Base-by-base conservation (phyloP, 1,140 invertebrate genomes). In the Rhizoglyphus robini region DNA sequence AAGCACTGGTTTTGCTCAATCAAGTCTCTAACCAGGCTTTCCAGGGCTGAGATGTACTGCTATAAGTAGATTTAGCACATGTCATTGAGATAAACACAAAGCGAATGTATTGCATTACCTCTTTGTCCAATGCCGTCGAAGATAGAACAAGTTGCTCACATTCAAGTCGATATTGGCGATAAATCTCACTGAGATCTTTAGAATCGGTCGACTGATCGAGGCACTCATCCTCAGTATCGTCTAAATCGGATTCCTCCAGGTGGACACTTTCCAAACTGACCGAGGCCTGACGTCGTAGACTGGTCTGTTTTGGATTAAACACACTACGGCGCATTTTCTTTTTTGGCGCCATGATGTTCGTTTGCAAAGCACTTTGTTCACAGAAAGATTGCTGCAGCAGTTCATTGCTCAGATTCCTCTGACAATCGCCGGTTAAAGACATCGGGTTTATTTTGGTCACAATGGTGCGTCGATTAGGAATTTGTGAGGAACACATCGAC, bases 141-240 rank as follows among this genome's bases (percentile, higher is more conserved):
- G 15, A 18, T 3, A 27, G 15, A 34, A 32, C 2, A 34, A 60
- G 30, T 51, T 60, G 11, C 29, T 60, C 29, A 60, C 32, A 34
- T 46, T 60, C 58, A 29, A 60, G 29, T 23, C 58, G 58, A 60
- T 60, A 60, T 60, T 60, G 58, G 27, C 30, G 15, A 38, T 34
- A 46, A 11, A 60, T n/a, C n/a, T n/a, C n/a, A n/a, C n/a, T n/a
- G n/a, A n/a, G 25, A 58, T 58, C 54, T 23, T 58, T 27, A 58
- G 15, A 58, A 3, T 58, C 54, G 11, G 54, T 18, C 23, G 23
- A 46, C 8, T 2, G 2, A 18, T 34, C n/a, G 15, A 23, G 54
- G 15, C 29, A 1, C 29, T 34, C n/a, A 3, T 58, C 54, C 15
- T 58, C 25, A 58, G n/a, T 11, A 58, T 29, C 5, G n/a, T 58